Evolutionary conservation across 2,888 invertebrate species (phyloP), one percentile per base, ranked within the genome.

Genomic region (Platypus cylindrus): DNA sequence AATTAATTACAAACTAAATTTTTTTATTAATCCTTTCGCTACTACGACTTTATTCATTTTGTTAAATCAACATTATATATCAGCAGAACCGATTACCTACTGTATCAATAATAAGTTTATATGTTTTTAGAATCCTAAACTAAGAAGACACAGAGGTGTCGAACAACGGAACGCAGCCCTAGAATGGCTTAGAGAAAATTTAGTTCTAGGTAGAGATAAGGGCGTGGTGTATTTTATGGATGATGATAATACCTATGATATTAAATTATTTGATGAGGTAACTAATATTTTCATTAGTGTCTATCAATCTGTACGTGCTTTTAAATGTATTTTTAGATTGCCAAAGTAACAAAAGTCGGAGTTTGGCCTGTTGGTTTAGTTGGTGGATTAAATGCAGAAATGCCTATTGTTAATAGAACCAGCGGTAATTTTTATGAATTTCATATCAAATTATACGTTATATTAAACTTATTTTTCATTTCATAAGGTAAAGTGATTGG

Each of bases 351-450:
- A 46, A 73, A 70, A 46, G 93, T 93, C 1, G 90, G 91, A 3
- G 85, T 93, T 1, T 90, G 89, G 89, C 89, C 90, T 0, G 97
- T 98, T 0, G 98, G 94, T 3, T 69, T 98, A 3, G 97, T 94
- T 0, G 98, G 97, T 5, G 91, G 93, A 1, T 67, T 95, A 55
- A 74, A 87, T 63, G 93, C 91, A 0, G 97, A 98, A 60, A 75
- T 79, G 54, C 95, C 97, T 0, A 56, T 86, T 8, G 71, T 94
- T 3, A 67, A 75, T 54, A 28, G 17, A 20, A 36, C 14, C 13
- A 51, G 49, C 27, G 47, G 47, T 49, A 38, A 36, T 31, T 15
- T 26, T n/a, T n/a, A n/a, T n/a, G n/a, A n/a, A n/a, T n/a, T n/a
- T n/a, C n/a, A n/a, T n/a, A n/a, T n/a, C n/a, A n/a, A n/a, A n/a